Evolutionary conservation across 2,797 vertebrate genomes (phyloP), one percentile per base, ranked within the genome.

Genomic region (Adrianichthys oophorus): DNA sequence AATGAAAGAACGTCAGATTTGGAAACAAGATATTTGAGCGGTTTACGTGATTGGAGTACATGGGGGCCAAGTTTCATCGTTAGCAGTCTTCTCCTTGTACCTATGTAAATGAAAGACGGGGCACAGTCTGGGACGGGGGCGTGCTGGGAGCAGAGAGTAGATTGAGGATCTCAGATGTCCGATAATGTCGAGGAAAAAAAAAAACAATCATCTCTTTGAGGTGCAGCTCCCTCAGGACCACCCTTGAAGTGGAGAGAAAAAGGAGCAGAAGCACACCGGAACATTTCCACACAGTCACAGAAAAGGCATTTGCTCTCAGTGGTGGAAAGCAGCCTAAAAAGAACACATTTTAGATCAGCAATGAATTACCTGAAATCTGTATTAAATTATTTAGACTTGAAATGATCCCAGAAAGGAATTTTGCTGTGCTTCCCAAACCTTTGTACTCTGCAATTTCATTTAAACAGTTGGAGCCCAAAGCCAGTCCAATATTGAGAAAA

Each of bases 101-200:
- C 61, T 70, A 81, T 84, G 80, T 82, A 79, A 86, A 89, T 70
- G 78, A 79, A 77, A 80, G 68, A 79, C 65, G 77, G 83, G 78
- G 76, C 81, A 52, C 71, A 72, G 75, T 78, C 49, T 73, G 80
- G 72, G 62, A 74, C 32, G 7, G 70, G 19, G 57, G 56, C 43
- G 29, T 2, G 37, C 60, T 61, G 64, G 10, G 49, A 71, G 65
- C 41, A 48, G 23, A 40, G 56, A 26, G 56, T 54, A 51, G 23
- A 73, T 63, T 15, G 15, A 72, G 69, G 55, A 79, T 82, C 85
- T 90, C 86, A 69, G 78, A 85, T 91, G 85, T 87, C 85, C 71
- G 72, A 87, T 84, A 87, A 85, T 84, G 83, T 83, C 69, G 43
- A 63, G 42, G 77, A 32, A 32, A 12, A 37, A 32, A 32, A 13